Base-by-base conservation (phyloP, 2,888 invertebrate species). In the Scaptomyza flava region DNA sequence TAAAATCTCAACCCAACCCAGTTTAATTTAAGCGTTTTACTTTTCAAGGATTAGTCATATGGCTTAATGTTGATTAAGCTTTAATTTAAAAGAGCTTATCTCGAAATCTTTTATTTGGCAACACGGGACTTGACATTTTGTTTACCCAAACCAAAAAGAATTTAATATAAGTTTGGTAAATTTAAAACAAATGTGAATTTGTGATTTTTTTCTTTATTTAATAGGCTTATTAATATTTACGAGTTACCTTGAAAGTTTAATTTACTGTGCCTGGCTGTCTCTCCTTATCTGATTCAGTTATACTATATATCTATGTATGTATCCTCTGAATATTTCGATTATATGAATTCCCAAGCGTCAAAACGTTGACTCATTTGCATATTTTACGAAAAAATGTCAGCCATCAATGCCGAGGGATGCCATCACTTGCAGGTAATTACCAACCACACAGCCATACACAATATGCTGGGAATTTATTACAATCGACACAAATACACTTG, bases 231-330 rank as follows among this genome's bases (percentile, higher is more conserved):
- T 71, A 74, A 63, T 53, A 76, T 73, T 74, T 72, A 82, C 76
- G 69, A 64, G 48, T 82, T 85, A 85, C 82, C 82, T 85, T 83
- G 82, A 63, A 58, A 77, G 68, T 82, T 72, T 60, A 77, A 82
- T 85, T 72, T 76, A 82, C 64, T 73, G 58, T 63, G 61, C 57
- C 27, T 36, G 12, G 43, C 58, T 70, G 72, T 68, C 23, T 36
- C 66, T 57, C 36, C 48, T 60, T 70, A 52, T 64, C 45, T 58
- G 51, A 36, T 46, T 70, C 57, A 38, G 57, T 36, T 64, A 38
- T 23, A 20, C 45, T 63, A 36, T 17, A 9, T 54, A 11, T 20
- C 7, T 52, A 33, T 23, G 54, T 52, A 60, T 45, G 54, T 61
- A 42, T 46, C 31, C 48, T 14, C 62, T 57, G 54, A 36, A 41